Conservation (phyloP, 2,888 invertebrate genomes). For the Myopa tessellatipennis region DNA sequence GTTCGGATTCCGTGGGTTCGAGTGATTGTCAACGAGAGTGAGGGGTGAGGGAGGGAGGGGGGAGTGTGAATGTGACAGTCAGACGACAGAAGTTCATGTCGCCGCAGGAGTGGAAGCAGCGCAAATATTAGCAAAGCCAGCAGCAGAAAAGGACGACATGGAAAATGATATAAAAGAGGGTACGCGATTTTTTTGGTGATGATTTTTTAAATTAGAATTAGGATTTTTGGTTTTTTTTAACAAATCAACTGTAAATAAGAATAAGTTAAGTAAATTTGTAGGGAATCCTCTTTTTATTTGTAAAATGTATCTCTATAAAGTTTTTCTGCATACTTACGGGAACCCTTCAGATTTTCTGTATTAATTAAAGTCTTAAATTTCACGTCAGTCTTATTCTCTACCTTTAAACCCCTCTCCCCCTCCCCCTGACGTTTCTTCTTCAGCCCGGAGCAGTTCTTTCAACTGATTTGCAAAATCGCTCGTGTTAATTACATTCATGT, state of each 20-base stretch:
- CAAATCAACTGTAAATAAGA: no score
- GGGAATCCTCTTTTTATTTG: no score
- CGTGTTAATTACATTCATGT: slow-evolving; percentile 35
- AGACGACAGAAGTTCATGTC: neutral
- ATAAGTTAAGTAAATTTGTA: no score
- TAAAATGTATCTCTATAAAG: neutral
- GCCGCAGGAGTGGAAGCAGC: neutral
- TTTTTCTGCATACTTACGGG: neutral
- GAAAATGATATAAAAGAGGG: neutral
- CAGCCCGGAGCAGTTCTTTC: neutral
- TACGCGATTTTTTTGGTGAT: neutral
- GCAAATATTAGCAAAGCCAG: neutral
- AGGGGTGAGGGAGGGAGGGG: neutral
- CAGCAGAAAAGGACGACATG: neutral
- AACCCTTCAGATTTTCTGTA: neutral
- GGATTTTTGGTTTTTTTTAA: no score
- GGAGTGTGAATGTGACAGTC: neutral
- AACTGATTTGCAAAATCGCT: slow-evolving; percentile 14
- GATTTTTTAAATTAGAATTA: no score
- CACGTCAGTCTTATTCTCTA: slow-evolving; percentile 28
- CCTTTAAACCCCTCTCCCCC: neutral
- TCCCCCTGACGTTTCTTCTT: neutral
- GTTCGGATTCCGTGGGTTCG: neutral
- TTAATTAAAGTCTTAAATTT: neutral
- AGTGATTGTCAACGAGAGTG: slow-evolving; percentile 5